A percentile compares a stretch with the other conserved stretches of the same genome.
These are phyloP conservation scores for Trichomycterus rosablanca DNA, from an alignment of 2,113 vertebrate genomes.

Conservation along the genomic window DNA sequence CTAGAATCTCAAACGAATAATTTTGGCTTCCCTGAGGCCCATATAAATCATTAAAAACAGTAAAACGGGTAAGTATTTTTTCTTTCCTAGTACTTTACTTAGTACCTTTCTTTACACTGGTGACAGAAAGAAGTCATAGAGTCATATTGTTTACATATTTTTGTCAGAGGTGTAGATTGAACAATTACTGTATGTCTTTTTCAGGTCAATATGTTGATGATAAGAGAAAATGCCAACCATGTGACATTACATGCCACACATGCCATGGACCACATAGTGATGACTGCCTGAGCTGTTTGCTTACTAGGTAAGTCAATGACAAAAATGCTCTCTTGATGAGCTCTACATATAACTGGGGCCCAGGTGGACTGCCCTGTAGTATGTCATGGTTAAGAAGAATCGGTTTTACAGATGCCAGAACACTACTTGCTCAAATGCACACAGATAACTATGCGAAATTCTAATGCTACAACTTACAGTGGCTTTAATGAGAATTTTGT, in stretches of 20 bases:
- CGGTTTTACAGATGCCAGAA: too few species aligned
- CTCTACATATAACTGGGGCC: too few species aligned
- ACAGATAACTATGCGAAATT: too few species aligned
- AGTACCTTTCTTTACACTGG: not conserved
- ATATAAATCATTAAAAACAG: not conserved
- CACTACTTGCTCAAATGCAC: too few species aligned
- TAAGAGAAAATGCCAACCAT: constrained; percentile 66
- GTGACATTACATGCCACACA: constrained; percentile 73
- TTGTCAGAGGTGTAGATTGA: too few species aligned
- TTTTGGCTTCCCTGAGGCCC: not conserved
- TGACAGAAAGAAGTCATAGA: not conserved
- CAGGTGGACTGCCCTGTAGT: too few species aligned
- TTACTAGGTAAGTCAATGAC: constrained; percentile 66
- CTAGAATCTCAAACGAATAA: constrained; percentile 12
- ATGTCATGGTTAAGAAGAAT: too few species aligned
- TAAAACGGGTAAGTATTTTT: constrained; percentile 22
- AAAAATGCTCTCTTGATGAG: too few species aligned
- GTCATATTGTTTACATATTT: too few species aligned
- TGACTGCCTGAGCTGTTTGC: constrained; percentile 74
- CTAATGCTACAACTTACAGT: too few species aligned
- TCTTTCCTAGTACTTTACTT: too few species aligned
- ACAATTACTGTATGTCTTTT: constrained; percentile 33
- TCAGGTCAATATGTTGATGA: constrained; percentile 73
- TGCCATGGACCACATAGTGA: constrained; percentile 74
- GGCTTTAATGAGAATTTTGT: too few species aligned